Percentiles rank a stretch among this genome's conserved stretches.
phyloP scores from a whole-genome alignment of 2,113 vertebrate species.

The Gymnogyps californianus region DNA sequence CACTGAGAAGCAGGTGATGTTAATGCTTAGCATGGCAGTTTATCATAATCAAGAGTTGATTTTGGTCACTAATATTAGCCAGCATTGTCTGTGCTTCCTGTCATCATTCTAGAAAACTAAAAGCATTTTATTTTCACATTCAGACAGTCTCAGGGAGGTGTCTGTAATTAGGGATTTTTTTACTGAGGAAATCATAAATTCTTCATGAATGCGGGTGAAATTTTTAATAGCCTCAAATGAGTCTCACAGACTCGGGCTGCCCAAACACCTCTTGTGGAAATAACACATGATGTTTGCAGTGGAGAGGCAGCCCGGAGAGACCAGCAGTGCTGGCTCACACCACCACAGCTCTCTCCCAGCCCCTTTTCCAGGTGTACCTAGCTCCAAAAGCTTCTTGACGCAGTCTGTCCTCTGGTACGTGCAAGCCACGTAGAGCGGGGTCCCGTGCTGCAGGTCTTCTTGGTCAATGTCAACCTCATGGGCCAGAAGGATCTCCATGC shows the following conservation, averaged over 20 bases:
- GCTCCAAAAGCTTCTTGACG: conserved; percentile 82
- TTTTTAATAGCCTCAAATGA: background rate
- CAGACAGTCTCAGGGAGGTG: background rate
- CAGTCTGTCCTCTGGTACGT: conserved; percentile 75
- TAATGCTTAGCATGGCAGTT: background rate
- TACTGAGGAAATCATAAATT: background rate
- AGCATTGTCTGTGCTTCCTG: background rate
- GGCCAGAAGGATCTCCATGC: conserved; percentile 87
- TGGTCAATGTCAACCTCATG: conserved; percentile 80
- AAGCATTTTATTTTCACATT: background rate
- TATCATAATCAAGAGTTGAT: background rate
- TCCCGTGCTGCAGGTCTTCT: conserved; percentile 78
- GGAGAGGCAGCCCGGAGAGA: background rate
- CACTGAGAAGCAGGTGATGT: background rate
- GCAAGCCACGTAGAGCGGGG: conserved; percentile 85
- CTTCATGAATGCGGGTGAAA: background rate
- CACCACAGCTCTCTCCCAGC: background rate
- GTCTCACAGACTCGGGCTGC: background rate
- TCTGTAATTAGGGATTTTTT: background rate
- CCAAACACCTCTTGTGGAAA: background rate
- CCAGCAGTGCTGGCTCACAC: background rate
- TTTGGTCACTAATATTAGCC: background rate
- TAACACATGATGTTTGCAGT: background rate
- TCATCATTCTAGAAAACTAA: background rate
- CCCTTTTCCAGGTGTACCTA: conserved; percentile 71